phyloP scores from a whole-genome alignment of 2,797 vertebrate genomes.

The Vireo griseus region DNA sequence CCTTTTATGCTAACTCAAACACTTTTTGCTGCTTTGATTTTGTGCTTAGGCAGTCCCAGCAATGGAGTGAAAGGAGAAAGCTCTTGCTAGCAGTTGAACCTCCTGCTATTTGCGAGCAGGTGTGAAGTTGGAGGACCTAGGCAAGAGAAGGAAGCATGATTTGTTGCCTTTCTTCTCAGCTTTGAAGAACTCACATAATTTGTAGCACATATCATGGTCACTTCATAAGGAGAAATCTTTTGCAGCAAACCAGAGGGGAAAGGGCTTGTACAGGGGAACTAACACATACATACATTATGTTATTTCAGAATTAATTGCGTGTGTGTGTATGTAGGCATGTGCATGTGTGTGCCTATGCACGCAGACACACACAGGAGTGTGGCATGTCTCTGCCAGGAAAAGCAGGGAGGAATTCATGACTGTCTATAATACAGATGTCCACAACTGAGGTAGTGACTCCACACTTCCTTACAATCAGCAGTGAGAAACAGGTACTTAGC shows the following conservation, averaged over 20 bases:
- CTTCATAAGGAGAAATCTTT: background rate
- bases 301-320: background rate
- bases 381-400: background rate
- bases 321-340: rapidly evolving
- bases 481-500: background rate
- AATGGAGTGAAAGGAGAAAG: background rate
- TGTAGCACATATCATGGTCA: background rate
- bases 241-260: background rate
- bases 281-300: background rate
- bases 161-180: background rate
- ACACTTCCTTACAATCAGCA: background rate
- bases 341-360: background rate
- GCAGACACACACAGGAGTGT: background rate
- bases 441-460: background rate
- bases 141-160: background rate
- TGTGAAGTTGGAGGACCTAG: background rate
- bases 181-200: background rate
- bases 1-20: background rate
- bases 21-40: background rate
- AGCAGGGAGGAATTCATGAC: background rate
- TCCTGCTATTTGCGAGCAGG: background rate
- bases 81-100: background rate
- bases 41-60: background rate
- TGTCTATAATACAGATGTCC: background rate
- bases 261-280: background rate